Conservation (phyloP, 2,113 vertebrate genomes). For the Ptilonorhynchus violaceus region DNA sequence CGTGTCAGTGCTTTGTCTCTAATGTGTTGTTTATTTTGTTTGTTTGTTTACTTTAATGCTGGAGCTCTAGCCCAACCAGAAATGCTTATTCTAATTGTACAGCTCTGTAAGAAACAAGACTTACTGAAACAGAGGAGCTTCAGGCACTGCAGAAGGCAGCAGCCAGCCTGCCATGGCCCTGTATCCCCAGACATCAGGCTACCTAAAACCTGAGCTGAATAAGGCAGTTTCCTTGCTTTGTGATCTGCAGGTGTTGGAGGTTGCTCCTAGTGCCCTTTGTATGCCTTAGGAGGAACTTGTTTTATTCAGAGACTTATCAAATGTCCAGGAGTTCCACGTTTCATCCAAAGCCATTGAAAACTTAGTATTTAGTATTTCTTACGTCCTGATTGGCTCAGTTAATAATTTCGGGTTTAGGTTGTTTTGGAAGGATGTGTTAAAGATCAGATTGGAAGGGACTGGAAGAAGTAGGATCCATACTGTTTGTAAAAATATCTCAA, state of each 20-base stretch:
- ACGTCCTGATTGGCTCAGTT: accelerated
- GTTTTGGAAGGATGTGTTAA: background rate
- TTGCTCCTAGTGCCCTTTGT: background rate
- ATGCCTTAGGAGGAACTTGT: background rate
- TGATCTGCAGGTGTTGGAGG: background rate
- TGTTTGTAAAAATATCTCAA: background rate
- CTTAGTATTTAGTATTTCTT: background rate
- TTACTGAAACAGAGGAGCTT: background rate
- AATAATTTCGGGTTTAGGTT: background rate
- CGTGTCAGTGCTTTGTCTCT: background rate
- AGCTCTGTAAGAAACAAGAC: background rate
- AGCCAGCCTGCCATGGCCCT: background rate
- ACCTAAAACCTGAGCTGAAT: background rate
- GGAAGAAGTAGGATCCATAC: background rate
- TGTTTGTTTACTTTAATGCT: background rate
- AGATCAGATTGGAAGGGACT: background rate
- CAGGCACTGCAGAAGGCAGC: background rate
- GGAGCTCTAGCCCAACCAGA: background rate
- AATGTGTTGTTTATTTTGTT: background rate
- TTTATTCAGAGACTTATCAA: background rate
- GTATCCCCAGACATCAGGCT: background rate
- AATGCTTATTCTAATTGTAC: background rate
- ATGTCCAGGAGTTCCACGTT: background rate
- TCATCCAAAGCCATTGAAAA: background rate
- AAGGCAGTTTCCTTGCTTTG: background rate